Evolutionary conservation across 2,888 invertebrate species (phyloP).

Genomic region (Sesia apiformis): DNA sequence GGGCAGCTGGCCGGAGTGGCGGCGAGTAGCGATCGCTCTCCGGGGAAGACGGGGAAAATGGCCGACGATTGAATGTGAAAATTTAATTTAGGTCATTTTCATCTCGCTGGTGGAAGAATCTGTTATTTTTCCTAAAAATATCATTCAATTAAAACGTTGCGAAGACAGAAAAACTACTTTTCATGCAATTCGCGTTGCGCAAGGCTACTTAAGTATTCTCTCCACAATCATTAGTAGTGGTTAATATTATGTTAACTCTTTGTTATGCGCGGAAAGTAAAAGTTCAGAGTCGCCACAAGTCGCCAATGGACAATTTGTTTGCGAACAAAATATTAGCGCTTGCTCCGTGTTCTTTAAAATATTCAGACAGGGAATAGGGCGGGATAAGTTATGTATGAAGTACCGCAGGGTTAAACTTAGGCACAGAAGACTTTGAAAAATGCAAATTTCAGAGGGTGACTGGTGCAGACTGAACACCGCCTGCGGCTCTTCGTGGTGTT

Average conservation of each 20-base stretch:
- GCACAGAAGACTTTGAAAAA: conserved; percentile 46
- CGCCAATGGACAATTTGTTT: conserved; percentile 20
- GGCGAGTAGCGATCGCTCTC: conserved; percentile 49
- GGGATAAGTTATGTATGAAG: conserved; percentile 9
- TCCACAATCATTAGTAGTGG: conserved; percentile 12
- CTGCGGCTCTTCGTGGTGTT: conserved; percentile 34
- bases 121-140: conserved; percentile 1
- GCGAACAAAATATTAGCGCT: not conserved
- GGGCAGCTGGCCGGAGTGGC: conserved; percentile 16
- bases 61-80: conserved; percentile 68
- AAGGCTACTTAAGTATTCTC: conserved; percentile 6
- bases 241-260: conserved; percentile 22
- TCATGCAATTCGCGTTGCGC: conserved; percentile 22
- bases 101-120: conserved; percentile 20
- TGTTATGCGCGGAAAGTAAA: conserved; percentile 19
- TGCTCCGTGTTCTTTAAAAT: conserved; percentile 15
- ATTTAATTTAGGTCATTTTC: conserved; percentile 68
- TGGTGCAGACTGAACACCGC: conserved; percentile 13
- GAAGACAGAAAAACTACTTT: too few species aligned
- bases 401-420: conserved; percentile 23
- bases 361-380: conserved; percentile 11
- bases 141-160: conserved; percentile 2
- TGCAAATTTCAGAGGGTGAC: conserved; percentile 39
- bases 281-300: conserved; percentile 15
- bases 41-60: conserved; percentile 61